phyloP scores from a whole-genome alignment of 1,140 invertebrate species.

The Ooceraea biroi region DNA sequence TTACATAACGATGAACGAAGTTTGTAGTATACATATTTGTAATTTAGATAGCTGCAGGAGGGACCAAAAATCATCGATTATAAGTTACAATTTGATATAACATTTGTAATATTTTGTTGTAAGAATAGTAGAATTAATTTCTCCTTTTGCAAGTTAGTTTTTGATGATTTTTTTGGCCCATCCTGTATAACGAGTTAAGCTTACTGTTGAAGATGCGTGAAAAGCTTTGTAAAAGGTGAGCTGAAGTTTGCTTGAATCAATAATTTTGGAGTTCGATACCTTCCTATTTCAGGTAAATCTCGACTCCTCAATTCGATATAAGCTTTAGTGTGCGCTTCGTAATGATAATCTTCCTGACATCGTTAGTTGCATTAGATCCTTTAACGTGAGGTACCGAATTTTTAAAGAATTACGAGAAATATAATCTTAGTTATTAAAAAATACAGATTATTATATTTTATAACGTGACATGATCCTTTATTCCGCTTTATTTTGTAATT shows the following conservation, averaged over 20 bases:
- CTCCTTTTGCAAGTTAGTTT: not conserved
- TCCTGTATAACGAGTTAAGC: constrained; percentile 37
- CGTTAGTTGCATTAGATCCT: constrained; percentile 14
- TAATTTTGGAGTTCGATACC: constrained; percentile 54
- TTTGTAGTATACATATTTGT: constrained; percentile 33
- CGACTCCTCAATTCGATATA: constrained; percentile 48
- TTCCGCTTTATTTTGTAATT: not conserved
- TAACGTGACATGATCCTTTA: not conserved
- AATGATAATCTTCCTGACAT: constrained; percentile 39
- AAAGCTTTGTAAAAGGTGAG: constrained; percentile 56
- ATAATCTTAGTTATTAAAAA: constrained; percentile 12
- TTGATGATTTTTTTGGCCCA: constrained; percentile 30
- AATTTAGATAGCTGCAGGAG: constrained; percentile 39
- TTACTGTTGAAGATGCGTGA: constrained; percentile 45
- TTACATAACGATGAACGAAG: constrained; percentile 45
- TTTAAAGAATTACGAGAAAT: constrained; percentile 30
- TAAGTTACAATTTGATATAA: not conserved
- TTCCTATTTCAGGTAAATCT: constrained; percentile 60
- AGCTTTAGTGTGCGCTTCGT: constrained; percentile 60
- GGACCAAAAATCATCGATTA: constrained; percentile 21
- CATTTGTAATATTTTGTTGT: not conserved
- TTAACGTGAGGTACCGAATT: constrained; percentile 4
- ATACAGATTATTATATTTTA: constrained; percentile 25
- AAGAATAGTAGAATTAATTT: not conserved
- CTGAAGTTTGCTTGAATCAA: constrained; percentile 51